Conservation (phyloP, 1,140 invertebrate genomes). For the Drosophila dunni region DNA sequence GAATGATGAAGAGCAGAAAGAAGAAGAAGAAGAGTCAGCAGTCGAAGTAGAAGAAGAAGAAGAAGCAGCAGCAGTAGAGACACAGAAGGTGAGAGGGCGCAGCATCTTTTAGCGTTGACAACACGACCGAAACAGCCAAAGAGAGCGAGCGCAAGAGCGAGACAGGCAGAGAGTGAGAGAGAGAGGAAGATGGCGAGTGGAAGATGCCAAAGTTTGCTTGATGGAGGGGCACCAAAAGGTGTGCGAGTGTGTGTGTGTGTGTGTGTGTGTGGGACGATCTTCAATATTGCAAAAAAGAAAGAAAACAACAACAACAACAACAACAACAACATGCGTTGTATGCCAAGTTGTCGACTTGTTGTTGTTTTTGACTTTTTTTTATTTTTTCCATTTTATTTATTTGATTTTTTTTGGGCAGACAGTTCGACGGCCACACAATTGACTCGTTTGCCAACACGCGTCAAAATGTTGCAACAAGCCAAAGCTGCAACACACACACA, state of each 20-base stretch:
- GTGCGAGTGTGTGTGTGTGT: slow-evolving; percentile 49
- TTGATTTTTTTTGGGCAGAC: slow-evolving; percentile 31
- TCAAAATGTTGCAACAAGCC: slow-evolving; percentile 53
- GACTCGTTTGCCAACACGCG: slow-evolving; percentile 72
- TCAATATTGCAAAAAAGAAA: slow-evolving; percentile 57
- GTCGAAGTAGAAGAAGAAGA: slow-evolving; percentile 20
- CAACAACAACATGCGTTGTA: slow-evolving; percentile 18
- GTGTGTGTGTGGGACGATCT: slow-evolving; percentile 69
- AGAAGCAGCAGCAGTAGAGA: background rate
- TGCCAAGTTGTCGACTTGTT: slow-evolving; percentile 26
- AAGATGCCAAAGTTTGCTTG: background rate
- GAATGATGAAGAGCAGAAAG: background rate
- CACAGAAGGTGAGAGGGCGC: slow-evolving; percentile 72
- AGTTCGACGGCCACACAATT: slow-evolving; percentile 74
- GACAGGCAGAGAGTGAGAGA: slow-evolving; percentile 24
- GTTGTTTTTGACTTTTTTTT: slow-evolving; percentile 8
- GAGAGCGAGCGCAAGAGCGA: slow-evolving; percentile 1
- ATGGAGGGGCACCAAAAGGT: slow-evolving; percentile 62
- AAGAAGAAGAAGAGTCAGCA: slow-evolving; percentile 21
- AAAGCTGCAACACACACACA: slow-evolving; percentile 33
- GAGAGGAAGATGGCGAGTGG: slow-evolving; percentile 2
- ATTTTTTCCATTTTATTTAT: background rate
- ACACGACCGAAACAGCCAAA: slow-evolving; percentile 42
- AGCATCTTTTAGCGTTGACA: slow-evolving; percentile 71
- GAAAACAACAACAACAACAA: slow-evolving; percentile 19